Percentiles rank a stretch among this genome's conserved stretches.
These are phyloP conservation scores for Plestiodon gilberti DNA, from an alignment of 2,113 vertebrate species.

Conservation along the genomic window DNA sequence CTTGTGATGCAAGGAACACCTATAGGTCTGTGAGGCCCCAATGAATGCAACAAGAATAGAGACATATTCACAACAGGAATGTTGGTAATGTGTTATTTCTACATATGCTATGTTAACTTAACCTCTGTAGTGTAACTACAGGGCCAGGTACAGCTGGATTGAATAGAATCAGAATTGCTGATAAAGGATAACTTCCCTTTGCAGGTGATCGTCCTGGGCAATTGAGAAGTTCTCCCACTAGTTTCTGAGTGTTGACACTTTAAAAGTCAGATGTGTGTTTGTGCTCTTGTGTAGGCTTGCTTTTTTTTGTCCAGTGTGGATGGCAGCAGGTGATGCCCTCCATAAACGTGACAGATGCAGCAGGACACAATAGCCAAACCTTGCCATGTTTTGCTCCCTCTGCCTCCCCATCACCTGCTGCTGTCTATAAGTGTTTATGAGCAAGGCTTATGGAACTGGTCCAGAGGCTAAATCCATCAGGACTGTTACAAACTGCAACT, in stretches of 20 bases:
- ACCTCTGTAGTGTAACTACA: no score
- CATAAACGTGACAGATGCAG: neutral
- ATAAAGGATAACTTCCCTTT: neutral
- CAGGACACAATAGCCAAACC: neutral
- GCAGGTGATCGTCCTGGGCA: neutral
- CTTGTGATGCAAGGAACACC: no score
- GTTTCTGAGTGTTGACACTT: neutral
- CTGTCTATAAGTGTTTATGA: no score
- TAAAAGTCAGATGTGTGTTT: neutral
- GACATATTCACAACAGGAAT: no score
- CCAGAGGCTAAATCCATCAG: neutral
- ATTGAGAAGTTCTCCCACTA: neutral
- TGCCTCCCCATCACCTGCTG: no score
- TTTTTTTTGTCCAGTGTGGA: neutral
- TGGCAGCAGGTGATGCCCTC: neutral
- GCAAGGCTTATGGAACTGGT: neutral
- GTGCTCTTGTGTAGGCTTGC: neutral
- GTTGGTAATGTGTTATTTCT: no score
- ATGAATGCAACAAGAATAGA: no score
- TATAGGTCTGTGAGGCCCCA: no score
- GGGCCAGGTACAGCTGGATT: neutral
- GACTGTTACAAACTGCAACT: no score
- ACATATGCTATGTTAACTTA: no score
- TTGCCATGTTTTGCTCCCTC: no score
- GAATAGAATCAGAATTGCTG: neutral